Conservation (phyloP, 2,797 vertebrate species). For the Adelosebastes latens region DNA sequence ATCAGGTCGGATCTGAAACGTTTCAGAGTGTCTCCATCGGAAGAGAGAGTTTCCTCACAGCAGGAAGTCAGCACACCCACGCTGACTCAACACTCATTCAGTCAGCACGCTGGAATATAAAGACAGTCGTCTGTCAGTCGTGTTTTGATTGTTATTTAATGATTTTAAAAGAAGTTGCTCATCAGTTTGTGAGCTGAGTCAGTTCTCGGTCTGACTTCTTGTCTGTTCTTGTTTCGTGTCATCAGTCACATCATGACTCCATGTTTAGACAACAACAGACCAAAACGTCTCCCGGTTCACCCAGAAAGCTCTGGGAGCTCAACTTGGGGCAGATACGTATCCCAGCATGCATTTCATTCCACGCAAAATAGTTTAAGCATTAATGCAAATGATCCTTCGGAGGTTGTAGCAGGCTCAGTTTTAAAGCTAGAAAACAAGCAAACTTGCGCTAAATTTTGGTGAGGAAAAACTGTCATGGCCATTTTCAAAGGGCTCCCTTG, state of each 20-base stretch:
- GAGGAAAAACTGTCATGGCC: too few species aligned
- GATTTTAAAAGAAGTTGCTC: not conserved
- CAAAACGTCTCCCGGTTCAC: not conserved
- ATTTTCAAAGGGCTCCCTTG: too few species aligned
- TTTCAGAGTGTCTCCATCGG: slow-evolving; percentile 55
- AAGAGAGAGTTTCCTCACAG: slow-evolving; percentile 69
- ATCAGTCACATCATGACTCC: not conserved
- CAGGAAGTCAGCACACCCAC: slow-evolving; percentile 65
- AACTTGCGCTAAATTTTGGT: too few species aligned
- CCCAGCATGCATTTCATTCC: not conserved
- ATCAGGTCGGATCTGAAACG: slow-evolving; percentile 43
- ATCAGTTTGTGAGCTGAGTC: not conserved
- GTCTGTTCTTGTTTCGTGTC: slow-evolving; percentile 2
- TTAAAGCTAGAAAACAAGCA: too few species aligned
- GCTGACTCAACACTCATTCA: slow-evolving; percentile 15
- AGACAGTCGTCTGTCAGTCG: not conserved
- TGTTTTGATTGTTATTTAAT: not conserved
- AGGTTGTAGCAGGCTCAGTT: too few species aligned
- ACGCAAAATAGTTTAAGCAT: too few species aligned
- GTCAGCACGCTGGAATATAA: not conserved
- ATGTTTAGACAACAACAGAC: not conserved
- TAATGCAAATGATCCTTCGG: too few species aligned
- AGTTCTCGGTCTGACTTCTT: not conserved
- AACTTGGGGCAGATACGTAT: not conserved
- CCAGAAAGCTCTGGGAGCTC: not conserved